Conservation (phyloP, 37 sponge, comb jelly and placozoan genomes). For the Dysidea cf. avara region DNA sequence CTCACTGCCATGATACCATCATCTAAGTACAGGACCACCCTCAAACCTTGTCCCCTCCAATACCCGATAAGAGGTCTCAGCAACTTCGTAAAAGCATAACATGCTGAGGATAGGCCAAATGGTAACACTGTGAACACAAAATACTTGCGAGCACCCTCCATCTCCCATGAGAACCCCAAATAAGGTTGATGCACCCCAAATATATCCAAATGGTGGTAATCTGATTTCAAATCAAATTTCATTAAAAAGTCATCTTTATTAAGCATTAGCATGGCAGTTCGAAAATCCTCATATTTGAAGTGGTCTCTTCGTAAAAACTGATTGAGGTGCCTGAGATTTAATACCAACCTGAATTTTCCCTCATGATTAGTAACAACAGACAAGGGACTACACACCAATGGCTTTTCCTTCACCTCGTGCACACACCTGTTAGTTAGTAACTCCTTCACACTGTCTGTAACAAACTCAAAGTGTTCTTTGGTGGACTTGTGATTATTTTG, state of each 20-base stretch:
- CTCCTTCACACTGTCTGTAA: conserved; percentile 1
- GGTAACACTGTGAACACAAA: no score
- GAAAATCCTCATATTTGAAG: conserved; percentile 41
- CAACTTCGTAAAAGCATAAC: no score
- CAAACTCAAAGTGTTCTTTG: no score
- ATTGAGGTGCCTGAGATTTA: conserved; percentile 24
- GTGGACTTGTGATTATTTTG: conserved; percentile 6
- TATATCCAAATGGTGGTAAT: no score
- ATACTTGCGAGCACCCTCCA: no score
- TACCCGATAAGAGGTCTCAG: no score
- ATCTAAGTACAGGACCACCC: conserved; percentile 45
- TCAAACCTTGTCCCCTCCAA: no score
- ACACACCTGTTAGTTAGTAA: conserved; percentile 1
- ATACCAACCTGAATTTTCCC: conserved; percentile 22
- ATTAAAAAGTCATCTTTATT: conserved; percentile 14
- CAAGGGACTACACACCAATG: conserved; percentile 35
- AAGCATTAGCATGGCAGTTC: conserved; percentile 8
- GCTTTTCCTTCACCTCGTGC: background rate
- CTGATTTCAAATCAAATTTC: no score
- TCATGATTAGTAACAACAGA: conserved; percentile 11
- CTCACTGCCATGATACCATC: conserved; percentile 30
- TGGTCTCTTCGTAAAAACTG: no score
- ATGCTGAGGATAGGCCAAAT: no score
- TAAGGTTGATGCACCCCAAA: conserved; percentile 8
- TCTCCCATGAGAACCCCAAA: conserved; percentile 38